Evolutionary conservation across 2,888 invertebrate genomes (phyloP).

Genomic region (Lamproptera curius): DNA sequence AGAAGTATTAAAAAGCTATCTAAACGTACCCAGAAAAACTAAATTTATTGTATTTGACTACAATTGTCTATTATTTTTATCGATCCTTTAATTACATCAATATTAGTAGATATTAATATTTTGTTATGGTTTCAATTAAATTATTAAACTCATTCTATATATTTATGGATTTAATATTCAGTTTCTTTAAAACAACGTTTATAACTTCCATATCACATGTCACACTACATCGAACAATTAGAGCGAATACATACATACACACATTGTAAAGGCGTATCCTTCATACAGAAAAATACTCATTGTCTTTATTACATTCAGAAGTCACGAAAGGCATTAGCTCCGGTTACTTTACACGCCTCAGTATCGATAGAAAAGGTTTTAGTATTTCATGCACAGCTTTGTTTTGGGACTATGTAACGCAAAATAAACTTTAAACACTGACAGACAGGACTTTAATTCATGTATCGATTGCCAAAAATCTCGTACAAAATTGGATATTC

Average conservation of each 20-base stretch:
- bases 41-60: too few relatives aligned
- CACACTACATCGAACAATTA: neutral
- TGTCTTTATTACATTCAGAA: constrained; percentile 11
- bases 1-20: too few relatives aligned
- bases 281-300: constrained; percentile 5
- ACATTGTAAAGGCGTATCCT: neutral
- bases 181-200: too few relatives aligned
- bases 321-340: constrained; percentile 15
- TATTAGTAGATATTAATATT: too few relatives aligned
- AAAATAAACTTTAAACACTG: neutral
- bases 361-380: constrained; percentile 4
- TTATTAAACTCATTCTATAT: too few relatives aligned
- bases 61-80: too few relatives aligned
- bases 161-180: too few relatives aligned
- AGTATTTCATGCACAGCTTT: neutral
- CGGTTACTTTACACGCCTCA: constrained; percentile 12
- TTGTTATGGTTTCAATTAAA: too few relatives aligned
- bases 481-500: neutral
- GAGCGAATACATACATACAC: neutral
- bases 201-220: too few relatives aligned
- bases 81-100: too few relatives aligned
- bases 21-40: too few relatives aligned
- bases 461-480: neutral
- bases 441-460: constrained; percentile 1
- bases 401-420: neutral